These are phyloP conservation scores for Octonoba sinensis DNA, from an alignment of 2,888 invertebrate genomes.

Conservation along the genomic window DNA sequence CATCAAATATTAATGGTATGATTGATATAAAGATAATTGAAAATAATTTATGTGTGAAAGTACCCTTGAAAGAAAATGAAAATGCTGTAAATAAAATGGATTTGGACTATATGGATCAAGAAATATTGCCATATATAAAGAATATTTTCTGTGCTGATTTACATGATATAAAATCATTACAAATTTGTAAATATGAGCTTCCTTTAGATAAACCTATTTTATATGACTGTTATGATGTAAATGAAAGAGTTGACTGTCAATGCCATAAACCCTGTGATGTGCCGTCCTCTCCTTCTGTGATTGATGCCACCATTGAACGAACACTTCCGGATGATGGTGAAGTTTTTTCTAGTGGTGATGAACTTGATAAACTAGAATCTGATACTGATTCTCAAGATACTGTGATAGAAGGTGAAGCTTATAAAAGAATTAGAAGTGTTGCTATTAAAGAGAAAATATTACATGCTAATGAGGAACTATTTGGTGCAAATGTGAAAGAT, in stretches of 20 bases:
- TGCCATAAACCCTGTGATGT: constrained; percentile 59
- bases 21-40: not conserved
- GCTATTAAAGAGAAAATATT: constrained; percentile 66
- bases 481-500: constrained; percentile 48
- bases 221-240: constrained; percentile 19
- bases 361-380: constrained; percentile 62
- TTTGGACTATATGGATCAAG: constrained; percentile 18
- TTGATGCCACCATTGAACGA: constrained; percentile 54
- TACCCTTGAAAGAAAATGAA: not conserved
- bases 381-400: constrained; percentile 68
- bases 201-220: not conserved
- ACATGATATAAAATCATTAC: not conserved
- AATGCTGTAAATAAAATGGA: constrained; percentile 1
- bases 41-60: not conserved
- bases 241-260: constrained; percentile 51
- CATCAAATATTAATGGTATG: too few species aligned
- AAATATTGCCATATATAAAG: constrained; percentile 36
- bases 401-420: constrained; percentile 66
- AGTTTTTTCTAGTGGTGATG: constrained; percentile 57
- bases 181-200: not conserved
- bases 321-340: constrained; percentile 50
- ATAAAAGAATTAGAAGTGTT: constrained; percentile 65
- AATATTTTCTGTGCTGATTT: constrained; percentile 32
- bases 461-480: constrained; percentile 69
- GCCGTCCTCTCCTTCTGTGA: constrained; percentile 55